phyloP scores from a whole-genome alignment of 2,888 invertebrate species.

The Gymnoscelis rufifasciata region DNA sequence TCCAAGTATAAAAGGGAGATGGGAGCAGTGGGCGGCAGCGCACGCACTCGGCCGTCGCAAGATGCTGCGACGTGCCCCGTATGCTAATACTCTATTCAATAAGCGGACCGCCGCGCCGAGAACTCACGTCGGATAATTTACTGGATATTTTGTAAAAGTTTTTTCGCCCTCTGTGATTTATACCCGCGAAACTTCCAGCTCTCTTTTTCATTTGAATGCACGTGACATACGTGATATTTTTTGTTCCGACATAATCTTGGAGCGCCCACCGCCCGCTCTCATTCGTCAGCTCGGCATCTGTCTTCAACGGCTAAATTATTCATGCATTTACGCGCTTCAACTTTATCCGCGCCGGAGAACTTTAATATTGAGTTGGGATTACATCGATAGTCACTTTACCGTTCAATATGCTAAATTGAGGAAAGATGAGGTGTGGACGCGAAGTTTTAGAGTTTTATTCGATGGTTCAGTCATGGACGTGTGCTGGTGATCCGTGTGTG shows the following conservation, averaged over 20 bases:
- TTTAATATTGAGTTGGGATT: slow-evolving; percentile 65
- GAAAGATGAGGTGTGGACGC: slow-evolving; percentile 49
- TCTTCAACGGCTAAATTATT: slow-evolving; percentile 72
- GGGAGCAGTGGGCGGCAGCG: neutral
- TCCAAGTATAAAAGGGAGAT: too few species aligned
- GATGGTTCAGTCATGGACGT: slow-evolving; percentile 76
- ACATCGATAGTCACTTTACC: slow-evolving; percentile 67
- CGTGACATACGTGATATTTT: slow-evolving; percentile 78
- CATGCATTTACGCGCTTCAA: slow-evolving; percentile 72
- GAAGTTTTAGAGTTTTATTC: slow-evolving; percentile 42
- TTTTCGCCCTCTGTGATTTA: slow-evolving; percentile 78
- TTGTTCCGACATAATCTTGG: slow-evolving; percentile 72
- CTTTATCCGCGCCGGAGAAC: slow-evolving; percentile 58
- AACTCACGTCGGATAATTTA: slow-evolving; percentile 79
- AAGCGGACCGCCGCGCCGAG: slow-evolving; percentile 77
- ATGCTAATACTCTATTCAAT: slow-evolving; percentile 79
- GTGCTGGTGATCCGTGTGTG: slow-evolving; percentile 56
- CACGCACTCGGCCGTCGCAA: slow-evolving; percentile 41
- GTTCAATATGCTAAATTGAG: slow-evolving; percentile 59
- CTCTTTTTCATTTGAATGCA: slow-evolving; percentile 79
- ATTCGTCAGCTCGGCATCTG: slow-evolving; percentile 69
- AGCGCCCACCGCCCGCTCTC: slow-evolving; percentile 60
- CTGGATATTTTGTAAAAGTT: slow-evolving; percentile 79
- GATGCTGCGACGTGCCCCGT: slow-evolving; percentile 70
- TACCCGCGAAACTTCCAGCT: slow-evolving; percentile 76